These are phyloP conservation scores for Notothenia coriiceps DNA, from an alignment of 2,113 vertebrate species.

Conservation along the genomic window DNA sequence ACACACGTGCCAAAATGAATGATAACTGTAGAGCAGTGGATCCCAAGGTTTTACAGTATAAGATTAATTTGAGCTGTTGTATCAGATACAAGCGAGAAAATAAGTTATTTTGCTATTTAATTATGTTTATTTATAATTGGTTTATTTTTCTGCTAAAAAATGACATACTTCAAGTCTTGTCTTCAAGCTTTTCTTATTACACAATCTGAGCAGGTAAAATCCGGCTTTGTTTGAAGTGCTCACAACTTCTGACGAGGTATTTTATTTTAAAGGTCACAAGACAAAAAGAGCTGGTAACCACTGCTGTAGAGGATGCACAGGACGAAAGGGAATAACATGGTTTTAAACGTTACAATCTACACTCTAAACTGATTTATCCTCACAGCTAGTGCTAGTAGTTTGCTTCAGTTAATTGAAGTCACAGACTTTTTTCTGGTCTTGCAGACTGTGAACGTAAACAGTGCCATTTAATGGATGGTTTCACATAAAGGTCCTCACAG, in stretches of 20 bases:
- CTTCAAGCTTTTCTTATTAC: not conserved
- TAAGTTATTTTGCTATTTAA: not conserved
- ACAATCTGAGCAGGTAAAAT: not conserved
- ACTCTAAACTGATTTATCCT: not conserved
- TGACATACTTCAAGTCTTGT: not conserved
- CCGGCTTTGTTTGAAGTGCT: not conserved
- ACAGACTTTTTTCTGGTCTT: slow-evolving; percentile 7
- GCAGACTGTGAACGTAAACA: slow-evolving; percentile 39
- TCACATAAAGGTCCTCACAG: slow-evolving; percentile 25
- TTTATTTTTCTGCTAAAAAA: no score
- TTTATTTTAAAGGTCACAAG: not conserved
- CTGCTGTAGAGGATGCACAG: not conserved
- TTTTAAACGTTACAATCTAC: not conserved
- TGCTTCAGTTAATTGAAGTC: slow-evolving; percentile 9
- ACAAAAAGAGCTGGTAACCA: not conserved
- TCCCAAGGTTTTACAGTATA: not conserved
- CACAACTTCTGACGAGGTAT: not conserved
- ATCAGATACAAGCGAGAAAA: not conserved
- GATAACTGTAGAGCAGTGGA: not conserved
- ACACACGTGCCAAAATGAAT: slow-evolving; percentile 37
- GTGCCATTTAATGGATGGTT: slow-evolving; percentile 37
- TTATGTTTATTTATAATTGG: not conserved
- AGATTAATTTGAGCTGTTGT: not conserved
- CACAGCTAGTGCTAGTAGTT: slow-evolving; percentile 9
- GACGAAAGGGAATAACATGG: not conserved